Conservation (phyloP, 1,140 invertebrate species). For the Pseudomyrmex flavicornis region DNA sequence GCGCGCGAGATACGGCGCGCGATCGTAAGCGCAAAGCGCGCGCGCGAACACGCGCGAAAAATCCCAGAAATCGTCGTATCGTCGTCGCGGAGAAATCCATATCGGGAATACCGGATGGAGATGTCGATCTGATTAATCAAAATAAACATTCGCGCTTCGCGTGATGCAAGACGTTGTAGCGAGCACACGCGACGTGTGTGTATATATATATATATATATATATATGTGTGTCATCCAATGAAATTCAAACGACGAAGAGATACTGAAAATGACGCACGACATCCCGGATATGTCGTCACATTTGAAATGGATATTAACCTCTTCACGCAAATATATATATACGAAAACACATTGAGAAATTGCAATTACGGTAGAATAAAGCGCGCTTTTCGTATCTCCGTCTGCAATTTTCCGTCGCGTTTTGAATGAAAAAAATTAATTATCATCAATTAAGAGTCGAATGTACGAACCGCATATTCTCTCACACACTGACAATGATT, state of each 20-base stretch:
- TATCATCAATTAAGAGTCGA: conserved; percentile 23
- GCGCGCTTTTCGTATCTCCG: no score
- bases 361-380: no score
- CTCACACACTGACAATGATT: conserved; percentile 19
- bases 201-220: no score
- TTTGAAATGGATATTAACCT: conserved; percentile 23
- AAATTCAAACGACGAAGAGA: background rate
- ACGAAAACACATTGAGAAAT: no score
- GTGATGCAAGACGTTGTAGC: conserved; percentile 8
- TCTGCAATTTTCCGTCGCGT: no score
- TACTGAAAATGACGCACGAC: conserved; percentile 20
- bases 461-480: no score
- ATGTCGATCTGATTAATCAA: conserved; percentile 27
- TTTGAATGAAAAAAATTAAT: no score
- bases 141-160: conserved; percentile 26
- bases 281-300: background rate
- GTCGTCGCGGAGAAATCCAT: background rate
- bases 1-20: conserved; percentile 19
- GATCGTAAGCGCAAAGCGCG: background rate
- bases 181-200: background rate
- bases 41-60: background rate
- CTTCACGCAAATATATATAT: background rate
- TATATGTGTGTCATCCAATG: background rate
- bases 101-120: background rate
- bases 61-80: background rate